These are phyloP conservation scores for Tragelaphus imberbis DNA, from an alignment of 2,113 vertebrate genomes.

Conservation along the genomic window DNA sequence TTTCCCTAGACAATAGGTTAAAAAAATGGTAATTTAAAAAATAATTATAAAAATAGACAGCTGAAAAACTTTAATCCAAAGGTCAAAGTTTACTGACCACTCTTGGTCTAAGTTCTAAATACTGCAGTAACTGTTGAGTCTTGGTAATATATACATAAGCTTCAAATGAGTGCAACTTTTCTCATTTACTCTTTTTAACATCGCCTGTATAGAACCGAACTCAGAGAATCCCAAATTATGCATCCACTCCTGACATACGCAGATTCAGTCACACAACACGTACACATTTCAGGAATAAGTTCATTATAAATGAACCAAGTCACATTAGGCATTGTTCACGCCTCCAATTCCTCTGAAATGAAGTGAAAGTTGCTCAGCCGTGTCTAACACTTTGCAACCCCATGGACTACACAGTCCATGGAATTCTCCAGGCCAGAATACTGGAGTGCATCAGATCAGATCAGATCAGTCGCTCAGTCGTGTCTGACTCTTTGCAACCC, in stretches of 20 bases:
- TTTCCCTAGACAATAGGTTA: not conserved
- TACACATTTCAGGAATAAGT: not conserved
- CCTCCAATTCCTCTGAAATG: not conserved
- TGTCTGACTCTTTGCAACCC: no score
- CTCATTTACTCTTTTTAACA: not conserved
- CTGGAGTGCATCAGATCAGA: not conserved
- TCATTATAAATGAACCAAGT: not conserved
- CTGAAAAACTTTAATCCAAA: not conserved
- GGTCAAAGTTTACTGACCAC: not conserved
- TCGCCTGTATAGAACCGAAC: not conserved
- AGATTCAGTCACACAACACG: not conserved
- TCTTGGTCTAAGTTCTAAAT: not conserved
- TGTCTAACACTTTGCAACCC: not conserved
- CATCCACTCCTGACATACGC: not conserved
- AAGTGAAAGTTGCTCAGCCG: accelerated
- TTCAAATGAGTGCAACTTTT: not conserved
- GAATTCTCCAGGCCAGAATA: not conserved
- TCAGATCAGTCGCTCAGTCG: no score
- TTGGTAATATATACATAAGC: not conserved
- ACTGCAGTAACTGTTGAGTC: not conserved
- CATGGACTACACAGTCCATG: not conserved
- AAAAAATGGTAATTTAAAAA: not conserved
- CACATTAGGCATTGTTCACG: not conserved
- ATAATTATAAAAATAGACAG: not conserved
- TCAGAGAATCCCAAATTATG: not conserved